Evolutionary conservation across 2,888 invertebrate species (phyloP), one percentile per base, ranked within the genome.

Genomic region (Rhamnusium bicolor): DNA sequence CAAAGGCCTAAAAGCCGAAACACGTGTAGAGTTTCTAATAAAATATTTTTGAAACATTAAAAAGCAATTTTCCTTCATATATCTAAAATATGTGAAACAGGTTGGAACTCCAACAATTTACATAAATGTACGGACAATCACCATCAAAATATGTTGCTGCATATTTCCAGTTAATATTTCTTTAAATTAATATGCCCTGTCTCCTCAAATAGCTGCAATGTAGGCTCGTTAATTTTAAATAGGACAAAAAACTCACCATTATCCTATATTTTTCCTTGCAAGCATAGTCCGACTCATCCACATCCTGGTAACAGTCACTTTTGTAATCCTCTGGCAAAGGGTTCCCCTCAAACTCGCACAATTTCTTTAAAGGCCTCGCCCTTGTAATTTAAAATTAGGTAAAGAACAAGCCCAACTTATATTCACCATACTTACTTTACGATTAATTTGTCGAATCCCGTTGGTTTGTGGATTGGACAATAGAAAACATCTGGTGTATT

Each of bases 201-300:
- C 5, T 27, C 71, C 65, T 61, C 65, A 54, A 10, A n/a, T 12
- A 40, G 40, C 32, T 51, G 19, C 29, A 49, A 62, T 51, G 1
- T 19, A 24, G 29, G n/a, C n/a, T 53, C 46, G 40, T 51, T 40
- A 40, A 40, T 40, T 12, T 32, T 12, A 32, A 32, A 32, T 12
- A 32, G 1, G n/a, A n/a, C 32, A 2, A 1, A 32, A 32, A 16
- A 82, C 90, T 91, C 88, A 94, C 94, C 94, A 94, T 93, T 83
- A 94, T 94, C 85, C 94, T 89, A 85, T 93, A 92, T 85, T 94
- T 94, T 86, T 94, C 94, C 86, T 94, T 94, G 89, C 95, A 95
- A 2, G 94, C 95, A 85, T 92, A 94, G 78, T 93, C 93, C 21
- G 93, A 91, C 87, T 95, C 95, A 86, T 94, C 94, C 16, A 94